Percentiles rank a stretch among this genome's conserved stretches.
Conservation (phyloP, 2,113 vertebrate species). For the Daboia siamensis region DNA sequence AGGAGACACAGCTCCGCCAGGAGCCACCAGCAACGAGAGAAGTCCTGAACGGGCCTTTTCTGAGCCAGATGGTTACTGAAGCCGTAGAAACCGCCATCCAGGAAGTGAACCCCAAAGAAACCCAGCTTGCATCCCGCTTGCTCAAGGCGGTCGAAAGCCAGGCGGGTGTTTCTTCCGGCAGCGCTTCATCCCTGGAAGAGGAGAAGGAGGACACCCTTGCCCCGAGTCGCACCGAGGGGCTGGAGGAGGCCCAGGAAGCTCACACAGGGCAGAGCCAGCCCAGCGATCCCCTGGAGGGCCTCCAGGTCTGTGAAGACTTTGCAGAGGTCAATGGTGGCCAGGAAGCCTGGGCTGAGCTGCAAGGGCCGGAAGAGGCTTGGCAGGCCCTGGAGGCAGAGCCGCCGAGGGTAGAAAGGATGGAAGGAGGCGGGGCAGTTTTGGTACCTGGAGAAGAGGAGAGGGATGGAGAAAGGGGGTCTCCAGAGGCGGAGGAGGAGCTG, state of each 20-base stretch:
- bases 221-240: too few species aligned
- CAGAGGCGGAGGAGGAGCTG: background rate
- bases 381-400: accelerated
- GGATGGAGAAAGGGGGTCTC: accelerated
- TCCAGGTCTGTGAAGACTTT: background rate
- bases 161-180: background rate
- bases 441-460: accelerated
- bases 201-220: background rate
- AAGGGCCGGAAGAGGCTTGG: background rate
- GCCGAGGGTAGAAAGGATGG: accelerated
- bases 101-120: background rate
- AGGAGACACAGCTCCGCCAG: accelerated
- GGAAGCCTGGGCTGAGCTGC: background rate
- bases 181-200: accelerated
- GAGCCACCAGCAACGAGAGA: accelerated
- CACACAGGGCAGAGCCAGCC: background rate
- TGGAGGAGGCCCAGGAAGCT: background rate
- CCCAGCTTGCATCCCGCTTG: background rate
- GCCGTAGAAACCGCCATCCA: constrained; percentile 29
- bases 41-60: background rate
- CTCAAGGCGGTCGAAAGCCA: accelerated
- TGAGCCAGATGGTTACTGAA: constrained; percentile 32
- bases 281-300: accelerated
- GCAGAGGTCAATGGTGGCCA: background rate
- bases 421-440: accelerated